A percentile compares a stretch with the other conserved stretches of the same genome.
Evolutionary conservation across 2,113 vertebrate species (phyloP).

Genomic region (Muscicapa adusta): DNA sequence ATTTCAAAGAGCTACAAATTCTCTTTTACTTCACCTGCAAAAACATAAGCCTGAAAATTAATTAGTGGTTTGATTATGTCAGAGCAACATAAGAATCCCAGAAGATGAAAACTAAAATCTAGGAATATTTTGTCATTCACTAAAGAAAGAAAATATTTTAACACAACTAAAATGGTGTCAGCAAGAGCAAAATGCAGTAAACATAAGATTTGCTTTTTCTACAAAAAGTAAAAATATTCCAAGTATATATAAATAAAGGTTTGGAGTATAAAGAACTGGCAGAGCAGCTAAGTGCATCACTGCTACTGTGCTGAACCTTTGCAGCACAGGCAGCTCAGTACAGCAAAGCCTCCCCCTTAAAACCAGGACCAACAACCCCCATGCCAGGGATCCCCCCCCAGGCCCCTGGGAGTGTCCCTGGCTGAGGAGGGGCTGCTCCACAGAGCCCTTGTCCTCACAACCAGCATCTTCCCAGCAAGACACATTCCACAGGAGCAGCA

Average conservation of each 20-base stretch:
- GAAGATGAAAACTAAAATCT: background rate
- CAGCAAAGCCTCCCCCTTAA: background rate
- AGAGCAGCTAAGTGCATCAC: background rate
- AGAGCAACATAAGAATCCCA: background rate
- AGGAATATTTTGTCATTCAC: background rate
- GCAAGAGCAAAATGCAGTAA: background rate
- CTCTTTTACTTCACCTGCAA: constrained; percentile 18
- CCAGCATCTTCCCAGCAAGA: background rate
- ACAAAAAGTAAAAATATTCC: background rate
- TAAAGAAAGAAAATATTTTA: background rate
- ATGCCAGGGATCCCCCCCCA: background rate
- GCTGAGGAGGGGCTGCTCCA: background rate
- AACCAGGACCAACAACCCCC: background rate
- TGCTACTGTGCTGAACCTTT: background rate
- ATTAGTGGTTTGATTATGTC: constrained; percentile 18
- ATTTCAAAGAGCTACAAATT: constrained; percentile 40
- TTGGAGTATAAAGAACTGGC: background rate
- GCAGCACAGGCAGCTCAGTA: background rate
- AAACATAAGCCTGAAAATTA: constrained; percentile 9
- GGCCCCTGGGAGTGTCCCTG: background rate
- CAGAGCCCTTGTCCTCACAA: background rate
- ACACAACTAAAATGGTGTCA: background rate
- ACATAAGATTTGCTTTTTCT: background rate
- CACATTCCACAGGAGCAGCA: background rate
- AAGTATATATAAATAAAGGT: background rate